Conservation (phyloP, 1,140 invertebrate genomes). For the Papilio helenus region DNA sequence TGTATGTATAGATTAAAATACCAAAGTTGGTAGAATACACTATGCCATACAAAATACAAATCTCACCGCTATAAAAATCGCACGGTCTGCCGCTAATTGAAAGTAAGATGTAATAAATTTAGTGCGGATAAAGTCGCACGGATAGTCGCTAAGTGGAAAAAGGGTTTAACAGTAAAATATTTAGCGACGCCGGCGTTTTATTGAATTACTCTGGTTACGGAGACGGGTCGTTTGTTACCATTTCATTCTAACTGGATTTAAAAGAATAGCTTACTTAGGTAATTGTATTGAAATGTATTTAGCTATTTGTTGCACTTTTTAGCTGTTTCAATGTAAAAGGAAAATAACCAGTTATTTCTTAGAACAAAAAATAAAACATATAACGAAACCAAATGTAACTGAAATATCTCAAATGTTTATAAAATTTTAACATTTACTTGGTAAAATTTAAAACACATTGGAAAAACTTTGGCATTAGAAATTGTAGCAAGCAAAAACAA, state of each 20-base stretch:
- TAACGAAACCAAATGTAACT: no score
- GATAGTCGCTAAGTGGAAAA: not conserved
- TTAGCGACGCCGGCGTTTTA: not conserved
- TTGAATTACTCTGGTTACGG: slow-evolving; percentile 10
- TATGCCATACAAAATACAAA: no score
- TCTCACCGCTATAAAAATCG: no score
- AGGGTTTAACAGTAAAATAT: not conserved
- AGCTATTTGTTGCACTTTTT: not conserved
- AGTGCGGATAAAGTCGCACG: not conserved
- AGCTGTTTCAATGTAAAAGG: no score
- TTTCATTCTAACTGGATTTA: slow-evolving; percentile 7
- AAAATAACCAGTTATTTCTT: no score
- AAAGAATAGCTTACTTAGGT: slow-evolving; percentile 12
- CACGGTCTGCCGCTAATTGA: no score
- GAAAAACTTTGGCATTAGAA: not conserved
- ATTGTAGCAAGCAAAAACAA: not conserved
- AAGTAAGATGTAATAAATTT: no score
- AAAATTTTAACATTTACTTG: not conserved
- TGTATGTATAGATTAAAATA: no score
- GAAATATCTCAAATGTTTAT: not conserved
- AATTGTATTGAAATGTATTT: not conserved
- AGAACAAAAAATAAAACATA: no score
- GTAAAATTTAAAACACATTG: not conserved
- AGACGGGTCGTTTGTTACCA: not conserved
- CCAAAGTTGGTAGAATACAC: no score